phyloP scores from a whole-genome alignment of 2,888 invertebrate genomes.

The Pegoplata infirma region DNA sequence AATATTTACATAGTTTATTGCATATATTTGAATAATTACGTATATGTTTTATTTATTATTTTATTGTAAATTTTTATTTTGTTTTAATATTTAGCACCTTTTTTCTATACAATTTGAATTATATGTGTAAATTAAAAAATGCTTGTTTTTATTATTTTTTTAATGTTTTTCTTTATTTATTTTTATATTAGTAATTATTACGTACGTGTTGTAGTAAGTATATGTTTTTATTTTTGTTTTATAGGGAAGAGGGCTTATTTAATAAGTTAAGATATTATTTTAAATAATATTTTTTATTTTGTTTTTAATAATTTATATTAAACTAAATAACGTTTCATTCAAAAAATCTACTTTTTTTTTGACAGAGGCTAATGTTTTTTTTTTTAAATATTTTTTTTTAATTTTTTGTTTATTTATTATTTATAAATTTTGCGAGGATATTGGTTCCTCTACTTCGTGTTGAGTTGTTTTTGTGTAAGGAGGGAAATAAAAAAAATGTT shows the following conservation, averaged over 20 bases:
- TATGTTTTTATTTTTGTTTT: conserved; percentile 12
- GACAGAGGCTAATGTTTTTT: conserved; percentile 19
- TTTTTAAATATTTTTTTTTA: conserved; percentile 12
- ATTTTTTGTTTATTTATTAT: conserved; percentile 26
- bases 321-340: conserved; percentile 32
- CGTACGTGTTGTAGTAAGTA: conserved; percentile 47
- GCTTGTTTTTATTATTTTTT: conserved; percentile 21
- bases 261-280: conserved; percentile 39
- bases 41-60: conserved; percentile 34
- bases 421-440: conserved; percentile 53
- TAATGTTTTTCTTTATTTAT: conserved; percentile 33
- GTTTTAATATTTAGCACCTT: conserved; percentile 56
- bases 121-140: conserved; percentile 43
- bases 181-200: conserved; percentile 43
- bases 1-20: conserved; percentile 39
- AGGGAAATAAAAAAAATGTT: conserved; percentile 37
- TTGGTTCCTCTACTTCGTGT: conserved; percentile 47
- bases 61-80: conserved; percentile 37
- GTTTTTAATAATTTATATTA: conserved; percentile 37
- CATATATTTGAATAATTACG: conserved; percentile 51
- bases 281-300: conserved; percentile 31
- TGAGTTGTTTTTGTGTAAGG: not conserved
- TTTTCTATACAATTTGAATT: conserved; percentile 43
- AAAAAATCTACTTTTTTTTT: conserved; percentile 24
- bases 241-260: conserved; percentile 21